Evolutionary conservation across 2,888 invertebrate genomes (phyloP).

Genomic region (Blastobasis adustella): DNA sequence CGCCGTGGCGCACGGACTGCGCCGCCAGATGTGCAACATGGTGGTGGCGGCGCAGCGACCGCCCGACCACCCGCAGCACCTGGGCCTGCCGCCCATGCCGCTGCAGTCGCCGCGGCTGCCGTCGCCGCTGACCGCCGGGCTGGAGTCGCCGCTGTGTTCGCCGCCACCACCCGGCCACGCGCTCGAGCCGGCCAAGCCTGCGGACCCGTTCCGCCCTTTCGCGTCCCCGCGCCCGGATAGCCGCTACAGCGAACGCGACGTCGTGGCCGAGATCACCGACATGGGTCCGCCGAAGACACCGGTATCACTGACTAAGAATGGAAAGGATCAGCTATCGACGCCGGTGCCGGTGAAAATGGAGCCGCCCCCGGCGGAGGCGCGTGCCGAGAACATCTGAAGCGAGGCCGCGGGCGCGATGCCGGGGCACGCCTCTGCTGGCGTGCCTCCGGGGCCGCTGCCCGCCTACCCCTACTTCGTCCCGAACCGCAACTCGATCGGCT

Average conservation of each 20-base stretch:
- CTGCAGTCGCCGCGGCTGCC: conserved; percentile 63
- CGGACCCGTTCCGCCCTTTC: conserved; percentile 73
- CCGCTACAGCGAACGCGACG: conserved; percentile 81
- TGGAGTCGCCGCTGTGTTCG: conserved; percentile 77
- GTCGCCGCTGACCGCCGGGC: conserved; percentile 73
- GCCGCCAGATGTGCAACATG: conserved; percentile 91
- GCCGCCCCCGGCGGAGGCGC: conserved; percentile 74
- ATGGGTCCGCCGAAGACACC: conserved; percentile 65
- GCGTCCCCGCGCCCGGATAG: conserved; percentile 73
- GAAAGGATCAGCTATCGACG: conserved; percentile 64
- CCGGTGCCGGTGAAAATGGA: conserved; percentile 82
- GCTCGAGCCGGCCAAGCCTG: conserved; percentile 75
- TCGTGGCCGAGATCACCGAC: conserved; percentile 51
- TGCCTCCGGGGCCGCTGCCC: conserved; percentile 54
- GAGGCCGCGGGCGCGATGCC: conserved; percentile 60
- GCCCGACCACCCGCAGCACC: conserved; percentile 66
- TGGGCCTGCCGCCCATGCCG: conserved; percentile 53
- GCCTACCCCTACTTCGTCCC: conserved; percentile 63
- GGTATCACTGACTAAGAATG: conserved; percentile 40
- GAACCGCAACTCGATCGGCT: conserved; percentile 60
- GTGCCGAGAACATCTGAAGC: conserved; percentile 70
- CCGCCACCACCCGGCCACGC: conserved; percentile 79
- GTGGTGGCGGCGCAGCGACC: conserved; percentile 75
- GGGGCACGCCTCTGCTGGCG: conserved; percentile 25
- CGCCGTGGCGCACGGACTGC: conserved; percentile 88